Conservation (phyloP, 2,797 vertebrate genomes). For the Acanthurus leucopareius region DNA sequence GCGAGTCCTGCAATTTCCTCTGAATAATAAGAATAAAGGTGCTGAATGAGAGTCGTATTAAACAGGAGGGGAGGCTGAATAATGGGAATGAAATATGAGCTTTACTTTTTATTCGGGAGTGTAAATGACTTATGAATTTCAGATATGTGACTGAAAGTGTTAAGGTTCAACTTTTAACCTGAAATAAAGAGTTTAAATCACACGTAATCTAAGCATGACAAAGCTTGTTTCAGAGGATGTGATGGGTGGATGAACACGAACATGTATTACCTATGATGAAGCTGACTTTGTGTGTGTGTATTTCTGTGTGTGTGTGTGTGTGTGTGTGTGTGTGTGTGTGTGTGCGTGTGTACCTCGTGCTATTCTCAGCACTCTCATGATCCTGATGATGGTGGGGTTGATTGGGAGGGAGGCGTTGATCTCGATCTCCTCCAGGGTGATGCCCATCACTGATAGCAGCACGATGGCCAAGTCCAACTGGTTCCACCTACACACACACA, state of each 20-base stretch:
- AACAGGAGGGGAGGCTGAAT: not conserved
- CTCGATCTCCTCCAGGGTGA: slow-evolving; percentile 95
- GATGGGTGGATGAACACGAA: too few relatives aligned
- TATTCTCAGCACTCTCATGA: slow-evolving; percentile 96
- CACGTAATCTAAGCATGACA: too few relatives aligned
- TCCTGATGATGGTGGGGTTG: slow-evolving; percentile 97
- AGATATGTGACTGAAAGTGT: too few relatives aligned
- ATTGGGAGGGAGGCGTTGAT: slow-evolving; percentile 95
- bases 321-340: slow-evolving; percentile 11
- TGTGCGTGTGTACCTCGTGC: slow-evolving; percentile 86
- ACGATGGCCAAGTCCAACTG: slow-evolving; percentile 96
- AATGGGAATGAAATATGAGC: not conserved
- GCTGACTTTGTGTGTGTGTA: too few relatives aligned
- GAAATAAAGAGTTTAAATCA: too few relatives aligned
- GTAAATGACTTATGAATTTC: not conserved
- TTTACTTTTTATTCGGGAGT: not conserved
- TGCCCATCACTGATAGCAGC: slow-evolving; percentile 96
- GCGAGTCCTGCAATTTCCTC: slow-evolving; percentile 26
- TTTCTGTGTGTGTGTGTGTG: slow-evolving; percentile 10
- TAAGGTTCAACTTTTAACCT: too few relatives aligned
- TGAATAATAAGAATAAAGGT: slow-evolving; percentile 32
- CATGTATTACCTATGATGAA: too few relatives aligned
- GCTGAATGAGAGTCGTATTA: not conserved
- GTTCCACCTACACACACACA: slow-evolving; percentile 89
- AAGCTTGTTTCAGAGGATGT: too few relatives aligned